Conservation (phyloP, 30 jellyfish, hydroid and myxozoan species). For the Haliclystus octoradiatus region DNA sequence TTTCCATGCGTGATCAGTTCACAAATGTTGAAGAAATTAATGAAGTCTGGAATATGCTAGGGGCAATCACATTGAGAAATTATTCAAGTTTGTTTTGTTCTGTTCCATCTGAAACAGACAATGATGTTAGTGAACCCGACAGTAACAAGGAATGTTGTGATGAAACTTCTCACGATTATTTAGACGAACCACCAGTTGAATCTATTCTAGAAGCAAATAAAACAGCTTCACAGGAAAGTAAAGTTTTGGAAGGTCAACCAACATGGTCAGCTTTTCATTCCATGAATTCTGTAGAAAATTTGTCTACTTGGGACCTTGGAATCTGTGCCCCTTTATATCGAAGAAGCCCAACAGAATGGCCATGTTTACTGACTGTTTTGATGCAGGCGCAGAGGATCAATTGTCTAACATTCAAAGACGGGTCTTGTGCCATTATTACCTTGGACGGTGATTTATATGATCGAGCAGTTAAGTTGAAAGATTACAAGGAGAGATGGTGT, state of each 20-base stretch:
- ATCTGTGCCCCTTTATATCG: conserved; percentile 7
- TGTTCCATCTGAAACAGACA: no score
- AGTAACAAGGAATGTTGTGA: no score
- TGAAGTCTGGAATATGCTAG: no score
- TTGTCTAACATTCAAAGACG: conserved; percentile 5
- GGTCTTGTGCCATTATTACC: conserved; percentile 6
- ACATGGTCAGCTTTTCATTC: conserved; percentile 29
- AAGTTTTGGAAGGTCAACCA: no score
- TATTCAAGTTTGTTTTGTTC: no score
- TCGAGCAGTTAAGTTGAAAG: conserved; percentile 12
- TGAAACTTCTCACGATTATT: no score
- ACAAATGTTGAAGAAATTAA: not conserved
- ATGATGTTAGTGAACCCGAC: no score
- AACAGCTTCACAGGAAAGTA: no score
- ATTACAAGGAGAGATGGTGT: conserved; percentile 5
- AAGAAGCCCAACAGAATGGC: conserved; percentile 26
- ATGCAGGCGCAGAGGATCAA: conserved; percentile 21
- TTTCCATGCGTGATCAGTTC: not conserved
- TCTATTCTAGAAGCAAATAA: no score
- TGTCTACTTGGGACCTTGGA: not conserved
- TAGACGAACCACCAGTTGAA: no score
- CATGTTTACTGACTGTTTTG: not conserved
- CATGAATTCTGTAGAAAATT: not conserved
- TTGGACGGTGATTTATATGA: conserved; percentile 15
- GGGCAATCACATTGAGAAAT: no score